Evolutionary conservation across 2,888 invertebrate genomes (phyloP).

Genomic region (Andrena chrysosceles): DNA sequence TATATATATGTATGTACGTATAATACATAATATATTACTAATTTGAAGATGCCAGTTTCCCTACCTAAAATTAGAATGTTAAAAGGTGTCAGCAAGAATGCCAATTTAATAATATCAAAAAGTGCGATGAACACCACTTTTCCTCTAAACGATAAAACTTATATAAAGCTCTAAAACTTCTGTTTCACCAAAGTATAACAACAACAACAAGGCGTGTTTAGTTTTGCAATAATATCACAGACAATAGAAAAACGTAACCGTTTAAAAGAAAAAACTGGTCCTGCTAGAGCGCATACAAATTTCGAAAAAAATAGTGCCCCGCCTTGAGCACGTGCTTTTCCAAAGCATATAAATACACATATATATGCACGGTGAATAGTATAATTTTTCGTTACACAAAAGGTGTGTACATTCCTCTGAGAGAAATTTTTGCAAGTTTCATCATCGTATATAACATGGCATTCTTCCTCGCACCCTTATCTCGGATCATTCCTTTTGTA

Average conservation of each 20-base stretch:
- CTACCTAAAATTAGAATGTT: conserved; percentile 55
- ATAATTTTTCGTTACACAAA: conserved; percentile 54
- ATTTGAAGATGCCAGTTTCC: conserved; percentile 67
- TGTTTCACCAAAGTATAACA: conserved; percentile 66
- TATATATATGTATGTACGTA: conserved; percentile 30
- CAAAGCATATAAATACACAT: conserved; percentile 39
- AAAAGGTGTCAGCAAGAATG: conserved; percentile 74
- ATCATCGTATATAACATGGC: conserved; percentile 62
- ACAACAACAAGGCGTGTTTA: conserved; percentile 60
- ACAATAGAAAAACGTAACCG: conserved; percentile 69
- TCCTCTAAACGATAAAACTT: conserved; percentile 51
- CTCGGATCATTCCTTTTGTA: conserved; percentile 61
- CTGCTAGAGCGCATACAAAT: conserved; percentile 55
- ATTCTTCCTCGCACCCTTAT: conserved; percentile 72
- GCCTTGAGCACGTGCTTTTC: conserved; percentile 30
- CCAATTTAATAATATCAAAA: conserved; percentile 64
- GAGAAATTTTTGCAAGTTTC: conserved; percentile 31
- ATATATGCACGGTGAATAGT: conserved; percentile 29
- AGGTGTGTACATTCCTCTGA: conserved; percentile 37
- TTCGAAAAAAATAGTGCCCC: conserved; percentile 41
- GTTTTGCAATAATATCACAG: conserved; percentile 72
- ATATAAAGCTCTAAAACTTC: conserved; percentile 62
- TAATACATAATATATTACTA: conserved; percentile 47
- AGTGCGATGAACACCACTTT: conserved; percentile 15
- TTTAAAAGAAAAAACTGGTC: conserved; percentile 56